A percentile compares a stretch with the other conserved stretches of the same genome.
Evolutionary conservation across 2,113 vertebrate species (phyloP).

Genomic region (Mastomys coucha): DNA sequence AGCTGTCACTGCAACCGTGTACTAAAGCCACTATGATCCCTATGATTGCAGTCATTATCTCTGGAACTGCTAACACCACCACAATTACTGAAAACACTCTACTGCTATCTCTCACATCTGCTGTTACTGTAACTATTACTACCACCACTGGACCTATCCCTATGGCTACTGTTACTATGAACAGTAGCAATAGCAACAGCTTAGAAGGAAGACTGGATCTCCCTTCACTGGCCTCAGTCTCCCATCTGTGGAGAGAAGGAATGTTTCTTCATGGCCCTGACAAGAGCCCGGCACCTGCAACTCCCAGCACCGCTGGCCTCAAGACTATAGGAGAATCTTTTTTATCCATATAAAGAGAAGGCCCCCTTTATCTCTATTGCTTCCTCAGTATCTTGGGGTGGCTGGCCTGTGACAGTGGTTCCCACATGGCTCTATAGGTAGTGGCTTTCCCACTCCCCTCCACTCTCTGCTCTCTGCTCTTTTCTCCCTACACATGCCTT

Average conservation of each 20-base stretch:
- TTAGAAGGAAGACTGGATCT: neutral
- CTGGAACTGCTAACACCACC: neutral
- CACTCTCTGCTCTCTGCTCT: neutral
- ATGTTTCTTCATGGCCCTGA: neutral
- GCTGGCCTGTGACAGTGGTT: neutral
- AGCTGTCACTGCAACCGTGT: no score
- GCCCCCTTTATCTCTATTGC: neutral
- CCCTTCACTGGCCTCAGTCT: neutral
- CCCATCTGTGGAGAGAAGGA: neutral
- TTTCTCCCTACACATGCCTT: neutral
- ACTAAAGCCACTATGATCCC: no score
- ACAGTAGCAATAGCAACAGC: neutral
- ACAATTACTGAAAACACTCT: neutral
- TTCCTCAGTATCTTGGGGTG: neutral
- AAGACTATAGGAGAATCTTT: neutral
- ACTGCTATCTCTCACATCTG: neutral
- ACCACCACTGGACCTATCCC: neutral
- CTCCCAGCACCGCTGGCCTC: neutral
- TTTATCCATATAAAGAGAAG: no score
- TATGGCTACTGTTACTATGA: neutral
- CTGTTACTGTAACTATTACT: neutral
- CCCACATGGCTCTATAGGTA: neutral
- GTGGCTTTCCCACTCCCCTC: neutral
- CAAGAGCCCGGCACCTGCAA: neutral
- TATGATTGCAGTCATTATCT: accelerated